Conservation (phyloP, 2,113 vertebrate genomes). For the Xenopus laevis region DNA sequence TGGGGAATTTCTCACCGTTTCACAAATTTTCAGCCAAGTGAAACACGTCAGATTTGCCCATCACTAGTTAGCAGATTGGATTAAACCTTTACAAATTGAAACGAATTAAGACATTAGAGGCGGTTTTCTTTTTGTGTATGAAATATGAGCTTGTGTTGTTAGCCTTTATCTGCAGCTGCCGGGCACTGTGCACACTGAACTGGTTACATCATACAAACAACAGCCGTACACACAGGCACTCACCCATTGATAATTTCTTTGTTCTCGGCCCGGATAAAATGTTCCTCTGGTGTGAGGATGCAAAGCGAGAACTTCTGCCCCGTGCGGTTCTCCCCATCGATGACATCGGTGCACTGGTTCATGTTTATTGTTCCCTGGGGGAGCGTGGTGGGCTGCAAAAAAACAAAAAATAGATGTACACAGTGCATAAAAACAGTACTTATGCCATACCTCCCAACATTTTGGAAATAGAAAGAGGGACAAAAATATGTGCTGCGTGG, state of each 20-base stretch:
- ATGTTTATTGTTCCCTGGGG: conserved; percentile 97
- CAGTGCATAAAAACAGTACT: background rate
- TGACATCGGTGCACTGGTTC: conserved; percentile 93
- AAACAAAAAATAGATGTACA: background rate
- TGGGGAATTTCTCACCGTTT: no score
- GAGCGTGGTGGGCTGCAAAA: conserved; percentile 83
- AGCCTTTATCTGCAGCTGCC: background rate
- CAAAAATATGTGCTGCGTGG: no score
- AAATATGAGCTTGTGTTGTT: no score
- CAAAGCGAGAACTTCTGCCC: conserved; percentile 94
- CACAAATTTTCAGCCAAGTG: no score
- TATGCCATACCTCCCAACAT: no score
- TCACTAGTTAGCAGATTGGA: no score
- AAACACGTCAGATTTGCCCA: no score
- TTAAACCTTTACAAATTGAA: no score
- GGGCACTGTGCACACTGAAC: background rate
- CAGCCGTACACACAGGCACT: conserved; percentile 47
- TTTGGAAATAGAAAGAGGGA: no score
- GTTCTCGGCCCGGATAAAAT: conserved; percentile 92
- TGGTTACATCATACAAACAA: no score
- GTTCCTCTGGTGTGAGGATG: conserved; percentile 87
- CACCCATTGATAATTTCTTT: conserved; percentile 96
- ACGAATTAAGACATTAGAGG: no score
- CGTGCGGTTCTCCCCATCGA: conserved; percentile 84
- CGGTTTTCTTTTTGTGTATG: no score